Base-by-base conservation (phyloP, 2,113 vertebrate genomes). In the Myodes glareolus region DNA sequence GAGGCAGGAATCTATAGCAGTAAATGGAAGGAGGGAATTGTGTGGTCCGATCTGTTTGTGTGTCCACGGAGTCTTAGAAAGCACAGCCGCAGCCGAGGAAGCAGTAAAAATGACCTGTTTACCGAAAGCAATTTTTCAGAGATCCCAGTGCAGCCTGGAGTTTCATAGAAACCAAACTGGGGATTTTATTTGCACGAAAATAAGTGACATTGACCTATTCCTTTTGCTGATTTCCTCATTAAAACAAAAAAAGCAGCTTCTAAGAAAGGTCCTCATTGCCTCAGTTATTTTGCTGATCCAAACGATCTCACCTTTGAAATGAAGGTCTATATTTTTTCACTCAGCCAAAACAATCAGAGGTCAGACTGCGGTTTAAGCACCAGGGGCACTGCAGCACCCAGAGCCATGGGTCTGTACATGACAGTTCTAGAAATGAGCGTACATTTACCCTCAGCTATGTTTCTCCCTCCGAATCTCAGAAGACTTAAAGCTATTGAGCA, bases 301-400 rank as follows among this genome's bases (percentile, higher is more conserved):
- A 61, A 86, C 97, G 94, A 87, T 90, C 80, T 94, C 95, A 96
- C 92, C 94, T 97, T 97, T 92, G 96, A 95, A 94, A 94, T 88
- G 36, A 78, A 88, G 78, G 92, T 92, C 70, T 0, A 92, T 93
- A 67, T 90, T 81, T 85, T 94, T 96, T 45, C 25, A 87, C 67
- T 90, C 78, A 80, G n/a, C 73, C 0, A 7, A 95, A 91, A 84
- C 76, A 85, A 75, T 82, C 80, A 70, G 47, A 91, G 92, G 29
- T 97, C 76, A 95, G 36, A 95, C 31, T 65, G 39, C 61, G 77
- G 94, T 86, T 52, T 76, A 67, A 96, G 19, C 55, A 77, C 82
- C 85, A 58, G 50, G 17, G 39, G 75, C 16, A 36, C 17, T 39
- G 42, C 36, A 77, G 14, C 70, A 75, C 90, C 80, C 95, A 94